Evolutionary conservation across 2,113 vertebrate genomes (phyloP), one percentile per base, ranked within the genome.

Genomic region (Rhinolophus ferrumequinum): DNA sequence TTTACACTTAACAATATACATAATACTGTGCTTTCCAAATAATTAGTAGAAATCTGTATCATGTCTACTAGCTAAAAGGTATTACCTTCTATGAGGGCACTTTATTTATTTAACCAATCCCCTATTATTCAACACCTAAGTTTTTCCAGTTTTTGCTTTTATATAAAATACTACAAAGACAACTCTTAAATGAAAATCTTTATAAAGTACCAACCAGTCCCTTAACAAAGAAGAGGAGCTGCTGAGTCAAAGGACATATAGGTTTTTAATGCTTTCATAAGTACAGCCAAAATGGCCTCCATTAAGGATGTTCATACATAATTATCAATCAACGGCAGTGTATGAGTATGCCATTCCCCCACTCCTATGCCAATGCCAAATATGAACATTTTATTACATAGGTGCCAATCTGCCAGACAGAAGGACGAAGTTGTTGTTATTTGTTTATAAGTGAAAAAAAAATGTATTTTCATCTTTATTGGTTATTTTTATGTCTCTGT

Each of bases 231-330:
- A 92, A 75, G 7, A 80, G 38, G 3, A 75, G 10, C 62, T 93
- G 13, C 33, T 69, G 30, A 75, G 24, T 86, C 28, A 58, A 90
- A 67, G 19, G 21, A 58, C 52, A 58, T 15, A 89, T 3, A 70
- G 28, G 10, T 73, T 90, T 73, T 73, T 47, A 90, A 96, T n/a
- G 41, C 41, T 88, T 77, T 84, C 69, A 76, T 72, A 64, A 33
- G 14, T 50, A 90, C 28, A n/a, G 24, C 62, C 92, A 90, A 96
- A 96, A 93, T 60, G 50, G 9, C 52, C 38, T 94, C 33, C 87
- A 86, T 44, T 75, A 87, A 41, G 15, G 16, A 89, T 88, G 3
- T 82, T 90, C 73, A 58, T 28, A 77, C 16, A 35, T 47, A 92
- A 83, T 64, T 66, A 95, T 14, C 41, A 28, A 64, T 24, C 14